Evolutionary conservation across 2,113 vertebrate genomes (phyloP).

Genomic region (Brachionichthys hirsutus): DNA sequence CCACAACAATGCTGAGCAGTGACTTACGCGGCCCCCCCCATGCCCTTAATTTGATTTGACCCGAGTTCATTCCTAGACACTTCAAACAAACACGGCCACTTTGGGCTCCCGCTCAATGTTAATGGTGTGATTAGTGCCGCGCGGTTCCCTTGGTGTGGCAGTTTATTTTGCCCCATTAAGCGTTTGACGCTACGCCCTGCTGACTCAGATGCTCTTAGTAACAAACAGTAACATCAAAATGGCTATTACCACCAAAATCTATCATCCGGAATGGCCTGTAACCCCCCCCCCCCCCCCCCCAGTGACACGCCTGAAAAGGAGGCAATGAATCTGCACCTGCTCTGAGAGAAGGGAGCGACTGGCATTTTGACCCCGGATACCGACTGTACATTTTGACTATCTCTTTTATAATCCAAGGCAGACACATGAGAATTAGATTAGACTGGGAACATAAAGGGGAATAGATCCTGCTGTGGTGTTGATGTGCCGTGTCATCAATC

Average conservation of each 20-base stretch:
- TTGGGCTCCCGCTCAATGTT: constrained; percentile 67
- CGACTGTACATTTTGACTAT: background rate
- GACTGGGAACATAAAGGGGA: background rate
- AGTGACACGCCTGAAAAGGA: constrained; percentile 50
- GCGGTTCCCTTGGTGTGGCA: constrained; percentile 68
- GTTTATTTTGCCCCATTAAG: constrained; percentile 75
- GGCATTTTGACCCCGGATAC: constrained; percentile 6
- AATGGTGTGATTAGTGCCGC: constrained; percentile 73
- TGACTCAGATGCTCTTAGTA: constrained; percentile 74
- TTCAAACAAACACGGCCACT: constrained; percentile 67
- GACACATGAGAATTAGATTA: background rate
- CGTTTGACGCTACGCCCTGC: constrained; percentile 70
- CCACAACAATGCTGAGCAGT: constrained; percentile 17
- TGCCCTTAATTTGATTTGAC: constrained; percentile 64
- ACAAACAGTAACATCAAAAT: constrained; percentile 76
- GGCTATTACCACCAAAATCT: constrained; percentile 66
- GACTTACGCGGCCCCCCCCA: constrained; percentile 27
- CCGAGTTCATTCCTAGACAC: constrained; percentile 59
- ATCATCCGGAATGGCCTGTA: constrained; percentile 65
- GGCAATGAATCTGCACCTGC: constrained; percentile 43
- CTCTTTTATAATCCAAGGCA: background rate
- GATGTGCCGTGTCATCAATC: too few species aligned
- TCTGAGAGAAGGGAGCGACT: constrained; percentile 13
- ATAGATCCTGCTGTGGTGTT: background rate
- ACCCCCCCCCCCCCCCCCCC: constrained; percentile 53